phyloP scores from a whole-genome alignment of 2,888 invertebrate genomes.

The Ormyrus labotus region DNA sequence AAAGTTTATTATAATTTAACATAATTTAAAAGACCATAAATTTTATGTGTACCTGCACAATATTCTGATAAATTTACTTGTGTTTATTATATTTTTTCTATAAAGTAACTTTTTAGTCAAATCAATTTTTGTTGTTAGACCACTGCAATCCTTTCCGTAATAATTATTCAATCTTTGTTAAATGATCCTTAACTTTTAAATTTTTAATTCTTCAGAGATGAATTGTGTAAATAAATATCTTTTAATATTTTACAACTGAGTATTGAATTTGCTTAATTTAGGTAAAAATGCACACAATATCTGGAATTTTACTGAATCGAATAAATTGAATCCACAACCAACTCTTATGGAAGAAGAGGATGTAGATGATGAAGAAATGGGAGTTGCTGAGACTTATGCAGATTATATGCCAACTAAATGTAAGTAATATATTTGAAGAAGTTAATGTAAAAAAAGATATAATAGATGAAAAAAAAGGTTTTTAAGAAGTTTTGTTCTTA shows the following conservation, averaged over 20 bases:
- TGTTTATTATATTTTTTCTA: background rate
- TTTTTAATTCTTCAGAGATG: too few species aligned
- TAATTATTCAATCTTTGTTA: too few species aligned
- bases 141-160: too few species aligned
- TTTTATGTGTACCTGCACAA: too few species aligned
- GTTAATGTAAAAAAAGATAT: background rate
- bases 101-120: constrained; percentile 21
- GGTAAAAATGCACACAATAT: constrained; percentile 80
- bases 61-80: too few species aligned
- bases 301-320: constrained; percentile 77
- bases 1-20: too few species aligned
- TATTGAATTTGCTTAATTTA: constrained; percentile 49
- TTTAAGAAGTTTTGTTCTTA: background rate
- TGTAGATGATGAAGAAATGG: constrained; percentile 96
- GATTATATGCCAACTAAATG: constrained; percentile 98
- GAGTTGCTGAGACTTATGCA: constrained; percentile 98
- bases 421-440: constrained; percentile 73
- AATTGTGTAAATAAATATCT: too few species aligned
- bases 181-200: too few species aligned
- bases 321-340: constrained; percentile 64
- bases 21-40: too few species aligned
- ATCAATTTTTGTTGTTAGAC: too few species aligned
- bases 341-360: constrained; percentile 83
- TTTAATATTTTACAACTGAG: too few species aligned
- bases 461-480: background rate